Conservation (phyloP, 2,113 vertebrate genomes). For the Sphyrna mokarran region DNA sequence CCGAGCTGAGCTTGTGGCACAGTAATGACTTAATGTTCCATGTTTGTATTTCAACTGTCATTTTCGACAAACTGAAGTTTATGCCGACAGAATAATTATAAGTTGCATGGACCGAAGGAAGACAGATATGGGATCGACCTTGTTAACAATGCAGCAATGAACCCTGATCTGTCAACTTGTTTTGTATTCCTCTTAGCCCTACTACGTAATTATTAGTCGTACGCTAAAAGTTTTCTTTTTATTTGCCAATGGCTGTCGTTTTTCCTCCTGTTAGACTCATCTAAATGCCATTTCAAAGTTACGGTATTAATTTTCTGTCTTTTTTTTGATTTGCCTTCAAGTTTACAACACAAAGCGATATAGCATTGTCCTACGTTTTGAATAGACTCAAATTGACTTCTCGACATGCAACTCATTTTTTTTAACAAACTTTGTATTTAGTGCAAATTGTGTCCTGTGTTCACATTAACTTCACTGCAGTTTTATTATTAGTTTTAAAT, state of each 20-base stretch:
- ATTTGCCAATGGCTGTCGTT: not conserved
- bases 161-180: slow-evolving; percentile 16
- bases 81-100: slow-evolving; percentile 29
- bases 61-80: slow-evolving; percentile 1
- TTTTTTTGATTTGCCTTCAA: not conserved
- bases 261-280: not conserved
- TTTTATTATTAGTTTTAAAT: too few relatives aligned
- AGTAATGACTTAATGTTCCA: slow-evolving; percentile 18
- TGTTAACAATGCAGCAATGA: slow-evolving; percentile 15
- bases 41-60: slow-evolving; percentile 35
- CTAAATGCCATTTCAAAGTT: slow-evolving; percentile 4
- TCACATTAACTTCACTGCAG: too few relatives aligned
- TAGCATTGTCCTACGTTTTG: not conserved
- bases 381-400: not conserved
- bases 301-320: not conserved
- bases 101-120: not conserved
- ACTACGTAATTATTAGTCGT: not conserved
- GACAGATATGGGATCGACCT: slow-evolving; percentile 9
- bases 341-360: not conserved
- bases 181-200: slow-evolving; percentile 14
- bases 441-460: not conserved
- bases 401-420: not conserved
- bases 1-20: not conserved
- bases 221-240: slow-evolving; percentile 4
- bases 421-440: not conserved